phyloP scores from a whole-genome alignment of 2,797 vertebrate genomes.

The Denticeps clupeoides region DNA sequence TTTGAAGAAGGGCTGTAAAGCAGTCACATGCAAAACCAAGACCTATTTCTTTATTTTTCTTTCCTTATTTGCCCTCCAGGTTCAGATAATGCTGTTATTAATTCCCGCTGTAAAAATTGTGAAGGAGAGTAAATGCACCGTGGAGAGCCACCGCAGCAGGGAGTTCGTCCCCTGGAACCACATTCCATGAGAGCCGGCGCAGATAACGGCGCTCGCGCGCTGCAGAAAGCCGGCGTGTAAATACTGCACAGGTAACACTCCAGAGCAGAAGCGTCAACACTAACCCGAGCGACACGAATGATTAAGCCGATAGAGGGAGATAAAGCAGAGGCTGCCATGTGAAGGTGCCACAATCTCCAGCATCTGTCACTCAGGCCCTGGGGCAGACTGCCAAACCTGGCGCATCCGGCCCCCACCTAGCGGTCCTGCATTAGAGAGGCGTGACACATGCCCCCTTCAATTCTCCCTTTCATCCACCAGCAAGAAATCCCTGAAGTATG shows the following conservation, averaged over 20 bases:
- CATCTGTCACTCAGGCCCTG: constrained; percentile 7
- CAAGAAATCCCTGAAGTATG: constrained; percentile 14
- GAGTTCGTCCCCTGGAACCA: constrained; percentile 8
- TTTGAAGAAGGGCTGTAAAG: no score
- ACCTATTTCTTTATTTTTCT: no score
- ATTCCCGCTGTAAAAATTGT: no score
- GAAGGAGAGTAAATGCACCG: constrained; percentile 15
- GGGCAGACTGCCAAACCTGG: not conserved
- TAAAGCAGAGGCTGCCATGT: no score
- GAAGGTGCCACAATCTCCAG: no score
- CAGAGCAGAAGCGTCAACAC: constrained; percentile 1
- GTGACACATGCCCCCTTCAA: constrained; percentile 10
- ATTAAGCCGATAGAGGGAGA: no score
- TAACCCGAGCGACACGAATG: not conserved
- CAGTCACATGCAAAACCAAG: no score
- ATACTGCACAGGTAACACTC: not conserved
- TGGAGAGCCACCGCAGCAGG: constrained; percentile 18
- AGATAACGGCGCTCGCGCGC: no score
- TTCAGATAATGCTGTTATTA: no score
- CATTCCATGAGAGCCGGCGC: constrained; percentile 3
- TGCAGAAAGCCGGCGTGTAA: no score
- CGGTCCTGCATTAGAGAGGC: constrained; percentile 2
- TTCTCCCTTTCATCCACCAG: constrained; percentile 16
- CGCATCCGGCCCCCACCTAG: constrained; percentile 1
- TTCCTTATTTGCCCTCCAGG: no score